Evolutionary conservation across 2,113 vertebrate species (phyloP).

Genomic region (Peucedramus taeniatus): DNA sequence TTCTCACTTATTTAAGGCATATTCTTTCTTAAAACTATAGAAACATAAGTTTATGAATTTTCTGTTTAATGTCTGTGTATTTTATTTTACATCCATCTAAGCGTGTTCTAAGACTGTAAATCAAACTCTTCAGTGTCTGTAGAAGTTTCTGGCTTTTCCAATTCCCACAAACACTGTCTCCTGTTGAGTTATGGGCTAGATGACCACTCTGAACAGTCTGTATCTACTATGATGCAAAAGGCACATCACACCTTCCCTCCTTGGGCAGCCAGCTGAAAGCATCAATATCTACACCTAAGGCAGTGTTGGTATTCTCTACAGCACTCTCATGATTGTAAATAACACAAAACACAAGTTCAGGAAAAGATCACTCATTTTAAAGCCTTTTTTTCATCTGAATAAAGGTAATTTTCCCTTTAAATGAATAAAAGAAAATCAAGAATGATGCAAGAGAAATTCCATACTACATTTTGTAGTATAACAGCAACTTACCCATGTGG

Average conservation of each 20-base stretch:
- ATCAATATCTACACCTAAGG: neutral
- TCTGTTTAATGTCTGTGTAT: neutral
- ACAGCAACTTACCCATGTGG: neutral
- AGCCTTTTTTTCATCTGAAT: neutral
- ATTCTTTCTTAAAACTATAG: neutral
- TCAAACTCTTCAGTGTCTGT: neutral
- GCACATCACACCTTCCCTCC: neutral
- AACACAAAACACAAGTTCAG: neutral
- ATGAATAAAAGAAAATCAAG: neutral
- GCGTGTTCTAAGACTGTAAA: neutral
- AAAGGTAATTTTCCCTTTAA: neutral
- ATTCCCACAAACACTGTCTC: neutral
- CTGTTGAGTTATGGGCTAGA: neutral
- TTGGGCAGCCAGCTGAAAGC: neutral
- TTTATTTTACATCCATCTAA: neutral
- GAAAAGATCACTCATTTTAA: neutral
- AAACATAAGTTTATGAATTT: neutral
- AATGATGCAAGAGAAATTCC: neutral
- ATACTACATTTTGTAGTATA: neutral
- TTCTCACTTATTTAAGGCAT: neutral
- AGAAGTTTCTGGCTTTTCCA: neutral
- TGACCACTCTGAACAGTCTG: neutral
- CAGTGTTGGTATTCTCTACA: neutral
- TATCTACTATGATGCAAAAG: neutral
- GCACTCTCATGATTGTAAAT: rapidly evolving